These are phyloP conservation scores for Anodontia alba DNA, from an alignment of 2,888 invertebrate species.

Conservation along the genomic window DNA sequence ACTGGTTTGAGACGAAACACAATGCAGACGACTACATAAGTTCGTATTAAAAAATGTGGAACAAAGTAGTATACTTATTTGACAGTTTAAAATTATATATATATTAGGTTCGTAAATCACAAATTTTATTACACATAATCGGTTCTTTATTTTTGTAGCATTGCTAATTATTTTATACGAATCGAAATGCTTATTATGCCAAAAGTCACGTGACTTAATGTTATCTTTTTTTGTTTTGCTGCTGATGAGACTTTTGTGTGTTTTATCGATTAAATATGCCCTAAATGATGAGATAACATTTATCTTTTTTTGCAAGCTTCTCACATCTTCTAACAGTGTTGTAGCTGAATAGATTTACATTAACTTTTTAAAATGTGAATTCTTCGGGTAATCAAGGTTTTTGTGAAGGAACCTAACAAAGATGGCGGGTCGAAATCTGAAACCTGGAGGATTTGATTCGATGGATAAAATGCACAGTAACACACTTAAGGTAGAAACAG, in stretches of 20 bases:
- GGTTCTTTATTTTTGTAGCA: too few relatives aligned
- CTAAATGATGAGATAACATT: neutral
- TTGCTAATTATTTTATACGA: neutral
- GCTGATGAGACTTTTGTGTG: neutral
- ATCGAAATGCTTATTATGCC: neutral
- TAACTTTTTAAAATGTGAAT: neutral
- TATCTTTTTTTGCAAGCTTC: neutral
- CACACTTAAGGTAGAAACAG: conserved; percentile 82
- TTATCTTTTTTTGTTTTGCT: neutral
- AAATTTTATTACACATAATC: too few relatives aligned
- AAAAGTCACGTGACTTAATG: conserved; percentile 8
- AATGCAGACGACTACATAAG: too few relatives aligned
- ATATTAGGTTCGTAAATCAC: too few relatives aligned
- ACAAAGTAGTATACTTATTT: too few relatives aligned
- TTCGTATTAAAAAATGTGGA: too few relatives aligned
- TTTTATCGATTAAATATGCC: neutral
- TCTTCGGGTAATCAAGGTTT: too few relatives aligned
- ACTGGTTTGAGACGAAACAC: too few relatives aligned
- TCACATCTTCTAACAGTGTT: too few relatives aligned
- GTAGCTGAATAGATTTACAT: too few relatives aligned
- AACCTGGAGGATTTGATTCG: conserved; percentile 74
- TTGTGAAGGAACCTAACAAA: conserved; percentile 54
- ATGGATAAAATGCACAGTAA: conserved; percentile 79
- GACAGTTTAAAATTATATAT: too few relatives aligned
- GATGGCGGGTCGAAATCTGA: conserved; percentile 77